Evolutionary conservation across 2,113 vertebrate species (phyloP), one percentile per base, ranked within the genome.

Genomic region (Oreotrochilus melanogaster): DNA sequence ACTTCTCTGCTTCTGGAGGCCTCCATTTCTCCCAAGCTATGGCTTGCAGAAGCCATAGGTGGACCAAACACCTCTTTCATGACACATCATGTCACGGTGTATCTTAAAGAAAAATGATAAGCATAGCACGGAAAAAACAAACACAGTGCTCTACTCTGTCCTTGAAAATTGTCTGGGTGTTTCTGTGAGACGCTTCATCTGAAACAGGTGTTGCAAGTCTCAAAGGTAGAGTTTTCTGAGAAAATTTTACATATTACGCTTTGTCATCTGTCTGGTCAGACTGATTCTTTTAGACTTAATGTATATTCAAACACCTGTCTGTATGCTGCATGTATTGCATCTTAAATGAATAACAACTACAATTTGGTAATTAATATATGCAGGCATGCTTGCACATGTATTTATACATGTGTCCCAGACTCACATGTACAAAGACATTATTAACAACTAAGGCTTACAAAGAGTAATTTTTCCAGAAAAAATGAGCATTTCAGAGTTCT

Each of bases 301-400:
- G 5, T 19, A 47, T 42, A 50, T 58, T 64, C 47, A 82, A 39
- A 25, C 8, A 73, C 37, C 15, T 62, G 25, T 70, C 73, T 86
- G 10, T 18, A 58, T 33, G 28, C 12, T 66, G 18, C 28, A 42
- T 18, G 2, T 58, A 48, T 31, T 45, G 15, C 14, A 70, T 12
- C 43, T 50, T 65, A 50, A 57, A 28, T 13, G 6, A 8, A 3
- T 48, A 81, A 50, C 14, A 66, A 70, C 14, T 30, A 50, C 39
- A n/a, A 45, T 64, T 86, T 27, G 5, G 47, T 51, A 71, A 76
- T 71, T 74, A 82, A 66, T 12, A 31, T 28, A 37, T 16, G 25
- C 31, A 71, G 27, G 25, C 18, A 19, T 25, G 57, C 11, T 71
- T 67, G 13, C 17, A 33, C 0, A 0, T 30, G 4, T 43, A 37